Evolutionary conservation across 1,140 invertebrate genomes (phyloP).

Genomic region (Plectrocnemia conspersa): DNA sequence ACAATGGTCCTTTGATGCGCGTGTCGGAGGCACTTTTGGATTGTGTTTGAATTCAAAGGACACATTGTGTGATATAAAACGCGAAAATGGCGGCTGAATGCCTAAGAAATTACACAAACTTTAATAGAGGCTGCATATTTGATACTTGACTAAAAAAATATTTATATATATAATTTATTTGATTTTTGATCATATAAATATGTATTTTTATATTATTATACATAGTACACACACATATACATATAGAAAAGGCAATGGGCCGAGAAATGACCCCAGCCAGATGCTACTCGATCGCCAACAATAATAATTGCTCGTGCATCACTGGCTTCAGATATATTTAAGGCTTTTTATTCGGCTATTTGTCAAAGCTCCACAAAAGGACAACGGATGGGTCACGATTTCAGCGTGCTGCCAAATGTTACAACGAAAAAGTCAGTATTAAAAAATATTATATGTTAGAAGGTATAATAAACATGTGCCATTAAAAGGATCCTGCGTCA

Average conservation of each 20-base stretch:
- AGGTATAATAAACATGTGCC: no score
- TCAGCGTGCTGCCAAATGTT: neutral
- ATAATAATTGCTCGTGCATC: constrained; percentile 15
- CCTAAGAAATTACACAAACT: no score
- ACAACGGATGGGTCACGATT: neutral
- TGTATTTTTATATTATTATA: no score
- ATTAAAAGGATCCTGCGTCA: no score
- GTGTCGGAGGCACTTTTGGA: constrained; percentile 16
- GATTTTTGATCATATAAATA: no score
- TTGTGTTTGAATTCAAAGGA: no score
- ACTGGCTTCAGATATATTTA: constrained; percentile 13
- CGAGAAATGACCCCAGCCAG: constrained; percentile 19
- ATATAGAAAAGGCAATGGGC: constrained; percentile 19
- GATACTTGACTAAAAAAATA: no score
- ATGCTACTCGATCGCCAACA: constrained; percentile 3
- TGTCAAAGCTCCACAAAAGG: constrained; percentile 10
- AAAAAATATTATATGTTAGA: neutral
- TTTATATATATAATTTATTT: no score
- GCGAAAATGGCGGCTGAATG: no score
- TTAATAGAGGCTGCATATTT: no score
- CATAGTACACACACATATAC: no score
- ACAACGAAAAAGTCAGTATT: neutral
- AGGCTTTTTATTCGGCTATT: constrained; percentile 18
- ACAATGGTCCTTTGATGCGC: constrained; percentile 16
- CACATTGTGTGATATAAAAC: neutral